These are phyloP conservation scores for Brachionus paranguensis DNA, from an alignment of 1,140 invertebrate genomes.

Conservation along the genomic window DNA sequence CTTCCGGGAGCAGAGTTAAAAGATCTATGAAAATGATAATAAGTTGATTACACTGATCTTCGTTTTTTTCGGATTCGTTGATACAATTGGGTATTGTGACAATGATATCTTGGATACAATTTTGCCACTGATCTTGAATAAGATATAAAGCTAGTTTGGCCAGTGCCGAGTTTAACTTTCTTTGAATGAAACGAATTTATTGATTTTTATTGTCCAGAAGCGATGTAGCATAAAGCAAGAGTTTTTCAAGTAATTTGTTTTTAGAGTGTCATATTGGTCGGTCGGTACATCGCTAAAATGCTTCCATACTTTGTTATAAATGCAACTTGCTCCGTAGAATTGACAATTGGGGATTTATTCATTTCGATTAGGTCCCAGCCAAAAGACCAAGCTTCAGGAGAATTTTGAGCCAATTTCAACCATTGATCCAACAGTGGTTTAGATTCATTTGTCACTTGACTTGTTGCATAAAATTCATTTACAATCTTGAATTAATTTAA, in stretches of 20 bases:
- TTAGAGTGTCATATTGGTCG: constrained; percentile 30
- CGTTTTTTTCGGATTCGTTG: constrained; percentile 1
- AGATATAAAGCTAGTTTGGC: constrained; percentile 29
- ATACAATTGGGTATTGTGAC: constrained; percentile 19
- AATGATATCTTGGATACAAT: constrained; percentile 30
- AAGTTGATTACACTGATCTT: constrained; percentile 29
- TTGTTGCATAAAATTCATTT: no score
- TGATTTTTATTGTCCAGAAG: no score
- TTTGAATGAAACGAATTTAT: no score
- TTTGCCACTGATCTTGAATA: constrained; percentile 37
- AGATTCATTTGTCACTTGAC: no score
- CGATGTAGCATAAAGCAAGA: no score
- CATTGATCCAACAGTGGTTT: no score
- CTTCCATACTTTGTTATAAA: constrained; percentile 37
- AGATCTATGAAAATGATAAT: constrained; percentile 21
- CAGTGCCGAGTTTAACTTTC: constrained; percentile 23
- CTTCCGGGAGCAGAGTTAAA: constrained; percentile 27
- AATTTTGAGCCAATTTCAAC: no score
- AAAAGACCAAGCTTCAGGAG: no score
- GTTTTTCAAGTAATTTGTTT: constrained; percentile 30
- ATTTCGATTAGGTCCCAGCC: no score
- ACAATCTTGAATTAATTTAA: no score
- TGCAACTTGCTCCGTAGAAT: constrained; percentile 36
- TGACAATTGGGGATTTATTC: constrained; percentile 39
- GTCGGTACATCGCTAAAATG: constrained; percentile 27